Percentiles rank a stretch among this genome's conserved stretches.
Conservation (phyloP, 2,888 invertebrate species). For the Ormyrus nitidulus region DNA sequence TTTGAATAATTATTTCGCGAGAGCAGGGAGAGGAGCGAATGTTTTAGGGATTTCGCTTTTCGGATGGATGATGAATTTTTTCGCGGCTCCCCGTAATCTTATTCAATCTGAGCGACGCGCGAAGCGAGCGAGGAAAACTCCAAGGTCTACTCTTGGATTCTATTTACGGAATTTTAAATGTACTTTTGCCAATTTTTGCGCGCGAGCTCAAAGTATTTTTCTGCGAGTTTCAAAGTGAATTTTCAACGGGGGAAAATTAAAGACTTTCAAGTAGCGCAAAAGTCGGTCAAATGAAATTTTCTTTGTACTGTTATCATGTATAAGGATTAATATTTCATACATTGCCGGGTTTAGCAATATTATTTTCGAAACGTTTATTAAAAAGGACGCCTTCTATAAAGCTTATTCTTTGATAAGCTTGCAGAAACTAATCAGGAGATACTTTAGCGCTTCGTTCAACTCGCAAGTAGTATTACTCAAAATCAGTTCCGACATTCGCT, state of each 20-base stretch:
- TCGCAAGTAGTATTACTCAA: too few species aligned
- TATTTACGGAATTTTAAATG: constrained; percentile 49
- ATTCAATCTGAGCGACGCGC: constrained; percentile 49
- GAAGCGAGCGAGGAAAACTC: constrained; percentile 29
- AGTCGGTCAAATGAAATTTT: constrained; percentile 23
- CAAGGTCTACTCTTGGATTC: constrained; percentile 55
- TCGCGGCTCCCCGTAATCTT: constrained; percentile 23
- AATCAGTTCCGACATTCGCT: neutral
- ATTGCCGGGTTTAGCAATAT: neutral
- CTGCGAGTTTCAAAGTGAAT: constrained; percentile 50
- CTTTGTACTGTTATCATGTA: constrained; percentile 5
- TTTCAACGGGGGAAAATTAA: constrained; percentile 21
- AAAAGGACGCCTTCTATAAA: too few species aligned
- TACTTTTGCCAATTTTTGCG: constrained; percentile 23
- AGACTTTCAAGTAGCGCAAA: constrained; percentile 29
- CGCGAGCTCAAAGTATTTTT: constrained; percentile 30
- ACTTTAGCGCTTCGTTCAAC: too few species aligned
- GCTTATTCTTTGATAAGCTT: too few species aligned
- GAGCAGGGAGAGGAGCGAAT: neutral
- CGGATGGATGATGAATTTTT: constrained; percentile 33
- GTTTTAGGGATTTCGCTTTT: constrained; percentile 29
- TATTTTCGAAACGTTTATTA: too few species aligned
- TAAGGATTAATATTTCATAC: constrained; percentile 28
- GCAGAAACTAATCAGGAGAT: too few species aligned
- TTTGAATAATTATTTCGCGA: constrained; percentile 42